Conservation (phyloP, 2,113 vertebrate species). For the Tylochromis polylepis region DNA sequence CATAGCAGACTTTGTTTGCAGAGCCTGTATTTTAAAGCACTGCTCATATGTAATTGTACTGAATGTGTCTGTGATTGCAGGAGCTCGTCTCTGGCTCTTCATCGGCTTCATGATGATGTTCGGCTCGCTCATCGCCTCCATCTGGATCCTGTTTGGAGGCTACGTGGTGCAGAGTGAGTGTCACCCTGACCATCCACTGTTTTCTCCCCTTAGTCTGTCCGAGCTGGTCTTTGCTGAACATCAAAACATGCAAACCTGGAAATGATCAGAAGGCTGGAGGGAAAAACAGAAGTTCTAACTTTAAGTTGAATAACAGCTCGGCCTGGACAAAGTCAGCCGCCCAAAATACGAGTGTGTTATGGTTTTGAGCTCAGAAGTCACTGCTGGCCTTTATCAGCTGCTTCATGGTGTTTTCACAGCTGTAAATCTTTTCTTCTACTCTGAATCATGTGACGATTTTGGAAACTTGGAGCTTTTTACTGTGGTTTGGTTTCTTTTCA, state of each 20-base stretch:
- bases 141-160: slow-evolving; percentile 88
- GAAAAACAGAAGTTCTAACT: neutral
- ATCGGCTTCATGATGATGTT: slow-evolving; percentile 94
- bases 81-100: slow-evolving; percentile 89
- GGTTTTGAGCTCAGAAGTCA: neutral
- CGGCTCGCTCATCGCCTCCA: slow-evolving; percentile 87
- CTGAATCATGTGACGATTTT: neutral
- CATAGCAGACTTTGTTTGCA: neutral
- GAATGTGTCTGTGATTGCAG: slow-evolving; percentile 49
- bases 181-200: neutral
- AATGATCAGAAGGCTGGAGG: neutral
- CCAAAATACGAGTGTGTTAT: neutral
- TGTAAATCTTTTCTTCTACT: neutral
- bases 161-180: slow-evolving; percentile 85
- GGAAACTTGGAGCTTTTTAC: neutral
- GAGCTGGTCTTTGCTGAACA: neutral
- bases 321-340: neutral
- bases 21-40: neutral
- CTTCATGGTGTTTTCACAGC: neutral
- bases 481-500: neutral
- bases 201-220: neutral
- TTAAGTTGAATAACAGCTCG: neutral
- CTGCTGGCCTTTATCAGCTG: neutral
- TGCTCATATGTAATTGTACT: neutral
- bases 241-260: neutral